These are phyloP conservation scores for Dermatophagoides farinae DNA, from an alignment of 1,140 invertebrate genomes.

Conservation along the genomic window DNA sequence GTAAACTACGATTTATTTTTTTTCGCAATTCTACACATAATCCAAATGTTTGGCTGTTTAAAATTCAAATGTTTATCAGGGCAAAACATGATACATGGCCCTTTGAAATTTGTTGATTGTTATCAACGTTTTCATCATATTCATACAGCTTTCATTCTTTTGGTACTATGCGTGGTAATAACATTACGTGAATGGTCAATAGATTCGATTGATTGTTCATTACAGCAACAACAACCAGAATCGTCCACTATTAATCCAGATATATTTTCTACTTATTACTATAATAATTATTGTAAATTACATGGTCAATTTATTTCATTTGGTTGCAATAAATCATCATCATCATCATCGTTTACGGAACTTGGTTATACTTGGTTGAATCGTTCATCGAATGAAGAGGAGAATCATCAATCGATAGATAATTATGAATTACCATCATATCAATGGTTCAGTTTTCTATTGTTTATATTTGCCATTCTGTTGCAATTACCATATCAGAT, in stretches of 20 bases:
- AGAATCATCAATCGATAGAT: neutral
- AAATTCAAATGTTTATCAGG: neutral
- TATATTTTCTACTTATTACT: neutral
- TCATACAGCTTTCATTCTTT: neutral
- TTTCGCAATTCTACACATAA: too few species aligned
- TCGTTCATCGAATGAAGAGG: neutral
- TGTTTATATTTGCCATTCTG: neutral
- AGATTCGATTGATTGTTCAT: conserved; percentile 1
- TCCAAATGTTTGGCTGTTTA: neutral
- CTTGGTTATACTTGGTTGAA: neutral
- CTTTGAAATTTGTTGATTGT: neutral
- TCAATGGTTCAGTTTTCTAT: neutral
- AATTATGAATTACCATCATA: neutral
- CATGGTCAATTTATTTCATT: neutral
- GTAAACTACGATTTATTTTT: too few species aligned
- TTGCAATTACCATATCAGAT: neutral
- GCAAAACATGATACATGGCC: neutral
- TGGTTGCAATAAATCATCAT: neutral
- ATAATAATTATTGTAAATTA: neutral
- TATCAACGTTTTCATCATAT: neutral
- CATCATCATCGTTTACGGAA: neutral
- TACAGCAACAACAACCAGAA: neutral
- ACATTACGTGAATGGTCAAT: neutral
- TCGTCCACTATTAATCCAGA: neutral
- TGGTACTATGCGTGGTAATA: neutral